A percentile compares a stretch with the other conserved stretches of the same genome.
Conservation (phyloP, 2,797 vertebrate species). For the Lophius americanus region DNA sequence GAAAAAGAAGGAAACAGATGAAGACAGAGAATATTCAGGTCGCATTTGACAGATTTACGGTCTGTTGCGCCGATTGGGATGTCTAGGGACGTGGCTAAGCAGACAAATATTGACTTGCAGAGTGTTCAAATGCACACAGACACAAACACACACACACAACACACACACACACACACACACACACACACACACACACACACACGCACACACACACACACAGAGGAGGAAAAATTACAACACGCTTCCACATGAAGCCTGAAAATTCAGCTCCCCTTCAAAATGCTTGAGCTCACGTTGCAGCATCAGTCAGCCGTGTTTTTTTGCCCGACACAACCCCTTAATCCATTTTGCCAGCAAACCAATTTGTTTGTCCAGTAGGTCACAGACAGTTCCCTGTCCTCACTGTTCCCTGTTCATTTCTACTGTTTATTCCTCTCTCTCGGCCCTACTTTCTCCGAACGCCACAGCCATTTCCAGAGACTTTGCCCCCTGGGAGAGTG, state of each 20-base stretch:
- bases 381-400: slow-evolving; percentile 68
- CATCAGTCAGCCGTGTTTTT: slow-evolving; percentile 73
- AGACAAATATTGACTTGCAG: slow-evolving; percentile 84
- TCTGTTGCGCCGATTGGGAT: slow-evolving; percentile 77
- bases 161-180: slow-evolving; percentile 13
- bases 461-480: slow-evolving; percentile 70
- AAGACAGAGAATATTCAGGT: slow-evolving; percentile 83
- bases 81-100: slow-evolving; percentile 80
- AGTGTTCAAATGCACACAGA: slow-evolving; percentile 27
- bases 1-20: slow-evolving; percentile 68
- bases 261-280: slow-evolving; percentile 72
- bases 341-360: slow-evolving; percentile 79
- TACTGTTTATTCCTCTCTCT: slow-evolving; percentile 54
- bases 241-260: slow-evolving; percentile 63
- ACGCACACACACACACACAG: slow-evolving; percentile 14
- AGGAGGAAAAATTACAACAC: slow-evolving; percentile 56
- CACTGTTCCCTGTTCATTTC: slow-evolving; percentile 47
- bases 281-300: slow-evolving; percentile 74
- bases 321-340: slow-evolving; percentile 71
- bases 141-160: slow-evolving; percentile 18
- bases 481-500: slow-evolving; percentile 67
- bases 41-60: slow-evolving; percentile 82
- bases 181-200: slow-evolving; percentile 21
- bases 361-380: slow-evolving; percentile 81
- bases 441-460: slow-evolving; percentile 63